These are phyloP conservation scores for Melanostigma gelatinosum DNA, from an alignment of 2,113 vertebrate species.

Conservation along the genomic window DNA sequence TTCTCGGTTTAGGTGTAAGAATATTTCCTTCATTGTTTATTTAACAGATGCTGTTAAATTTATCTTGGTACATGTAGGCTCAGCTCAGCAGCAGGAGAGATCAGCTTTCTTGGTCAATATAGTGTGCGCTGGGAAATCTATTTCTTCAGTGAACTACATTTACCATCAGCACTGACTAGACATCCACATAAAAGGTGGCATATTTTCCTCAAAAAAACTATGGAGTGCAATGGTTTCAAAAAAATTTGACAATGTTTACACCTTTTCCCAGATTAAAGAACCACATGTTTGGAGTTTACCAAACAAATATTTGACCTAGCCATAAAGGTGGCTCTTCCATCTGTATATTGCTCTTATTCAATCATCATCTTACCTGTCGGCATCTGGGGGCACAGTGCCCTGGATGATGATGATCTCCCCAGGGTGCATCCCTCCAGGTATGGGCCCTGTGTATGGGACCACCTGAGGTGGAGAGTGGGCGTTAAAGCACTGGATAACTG, in stretches of 20 bases:
- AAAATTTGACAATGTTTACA: not conserved
- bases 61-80: not conserved
- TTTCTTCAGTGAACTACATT: too few species aligned
- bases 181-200: not conserved
- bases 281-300: not conserved
- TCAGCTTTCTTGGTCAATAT: too few species aligned
- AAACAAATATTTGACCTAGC: not conserved
- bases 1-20: too few species aligned
- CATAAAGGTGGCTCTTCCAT: not conserved
- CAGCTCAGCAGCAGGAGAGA: not conserved
- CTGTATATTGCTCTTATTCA: not conserved
- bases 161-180: too few species aligned
- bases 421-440: constrained; percentile 87
- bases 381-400: constrained; percentile 86
- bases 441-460: constrained; percentile 89
- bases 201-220: too few species aligned
- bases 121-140: too few species aligned
- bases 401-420: constrained; percentile 90
- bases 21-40: not conserved
- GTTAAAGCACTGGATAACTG: not conserved
- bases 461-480: constrained; percentile 69
- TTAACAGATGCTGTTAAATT: not conserved
- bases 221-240: not conserved
- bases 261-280: not conserved
- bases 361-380: constrained; percentile 86